Evolutionary conservation across 1,140 invertebrate genomes (phyloP), one percentile per base, ranked within the genome.

Genomic region (Araneus ventricosus): DNA sequence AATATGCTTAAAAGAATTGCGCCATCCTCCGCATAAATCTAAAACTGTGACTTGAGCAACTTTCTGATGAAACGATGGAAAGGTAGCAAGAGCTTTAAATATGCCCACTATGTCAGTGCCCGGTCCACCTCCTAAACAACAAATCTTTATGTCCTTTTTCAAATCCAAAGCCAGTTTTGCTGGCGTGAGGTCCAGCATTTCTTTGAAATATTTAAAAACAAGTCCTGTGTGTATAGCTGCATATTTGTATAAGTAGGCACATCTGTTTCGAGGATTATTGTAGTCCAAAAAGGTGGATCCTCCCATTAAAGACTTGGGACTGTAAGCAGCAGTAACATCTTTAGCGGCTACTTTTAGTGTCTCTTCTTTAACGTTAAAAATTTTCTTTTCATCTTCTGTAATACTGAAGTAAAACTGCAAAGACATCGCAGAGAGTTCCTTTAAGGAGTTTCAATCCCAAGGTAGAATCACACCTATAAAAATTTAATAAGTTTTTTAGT

Each of bases 51-150:
- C 80, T 92, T 92, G 22, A 30, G 24, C 20, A 30, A 92, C 39
- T 86, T 70, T 92, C 75, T 70, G 4, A 34, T 75, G 80, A 39
- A 85, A 84, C 6, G 17, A 7, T 0, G 90, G 82, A 7, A 70
- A 37, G 10, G 45, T n/a, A 7, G 90, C 59, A 45, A 92, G 37
- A 30, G 82, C 79, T 92, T 30, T 67, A 24, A 67, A 92, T 2
- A 92, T 70, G 57, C 90, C 90, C n/a, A 92, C 63, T 41, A 92
- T 85, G 57, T 92, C 90, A 37, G 90, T 86, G 20, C 90, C 90
- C 10, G 90, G 39, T 30, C 90, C 90, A 52, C 90, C 90, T 8
- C 80, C 90, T 52, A 92, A 70, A 34, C 80, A 86, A 57, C 80
- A 84, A 10, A 92, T 92, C 45, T 86, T 92, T 6, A 92, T 20